Evolutionary conservation across 30 jellyfish, hydroid and myxozoan genomes (phyloP).

Genomic region (Chrysaora quinquecirrha): DNA sequence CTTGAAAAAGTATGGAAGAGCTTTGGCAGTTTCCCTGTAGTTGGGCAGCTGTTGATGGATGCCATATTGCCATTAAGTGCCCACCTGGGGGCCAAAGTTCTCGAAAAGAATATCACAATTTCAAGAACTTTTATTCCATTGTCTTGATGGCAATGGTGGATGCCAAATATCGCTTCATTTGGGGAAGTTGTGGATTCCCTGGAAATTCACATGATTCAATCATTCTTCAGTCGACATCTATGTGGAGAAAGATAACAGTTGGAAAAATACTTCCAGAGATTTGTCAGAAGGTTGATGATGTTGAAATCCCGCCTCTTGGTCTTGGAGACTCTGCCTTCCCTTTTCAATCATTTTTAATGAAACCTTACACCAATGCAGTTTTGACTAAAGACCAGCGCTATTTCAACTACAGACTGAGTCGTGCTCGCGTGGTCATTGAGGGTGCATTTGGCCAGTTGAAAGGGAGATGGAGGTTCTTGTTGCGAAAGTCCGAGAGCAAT

Average conservation of each 20-base stretch:
- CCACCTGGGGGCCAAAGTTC: constrained; percentile 71
- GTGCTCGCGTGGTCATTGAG: constrained; percentile 82
- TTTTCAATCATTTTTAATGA: constrained; percentile 34
- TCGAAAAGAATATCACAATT: too few species aligned
- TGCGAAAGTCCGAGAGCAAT: constrained; percentile 65
- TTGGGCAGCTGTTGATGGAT: constrained; percentile 82
- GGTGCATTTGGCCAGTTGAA: constrained; percentile 82
- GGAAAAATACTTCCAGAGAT: constrained; percentile 55
- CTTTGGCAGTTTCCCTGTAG: constrained; percentile 78
- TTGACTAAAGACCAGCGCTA: constrained; percentile 56
- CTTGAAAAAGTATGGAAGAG: constrained; percentile 55
- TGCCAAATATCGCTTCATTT: constrained; percentile 66
- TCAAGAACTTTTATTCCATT: constrained; percentile 67
- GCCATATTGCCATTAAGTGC: constrained; percentile 73
- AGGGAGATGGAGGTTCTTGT: constrained; percentile 66
- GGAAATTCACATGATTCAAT: constrained; percentile 72
- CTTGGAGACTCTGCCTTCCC: constrained; percentile 85
- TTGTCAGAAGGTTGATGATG: constrained; percentile 21
- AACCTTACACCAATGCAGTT: constrained; percentile 81
- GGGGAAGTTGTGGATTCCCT: constrained; percentile 90
- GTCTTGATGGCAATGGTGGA: constrained; percentile 78
- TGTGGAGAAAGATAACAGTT: constrained; percentile 54
- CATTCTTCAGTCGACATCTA: constrained; percentile 66
- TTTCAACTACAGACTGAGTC: constrained; percentile 84
- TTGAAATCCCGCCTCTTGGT: constrained; percentile 45